phyloP scores from a whole-genome alignment of 1,140 invertebrate genomes.

The Aricia agestis region DNA sequence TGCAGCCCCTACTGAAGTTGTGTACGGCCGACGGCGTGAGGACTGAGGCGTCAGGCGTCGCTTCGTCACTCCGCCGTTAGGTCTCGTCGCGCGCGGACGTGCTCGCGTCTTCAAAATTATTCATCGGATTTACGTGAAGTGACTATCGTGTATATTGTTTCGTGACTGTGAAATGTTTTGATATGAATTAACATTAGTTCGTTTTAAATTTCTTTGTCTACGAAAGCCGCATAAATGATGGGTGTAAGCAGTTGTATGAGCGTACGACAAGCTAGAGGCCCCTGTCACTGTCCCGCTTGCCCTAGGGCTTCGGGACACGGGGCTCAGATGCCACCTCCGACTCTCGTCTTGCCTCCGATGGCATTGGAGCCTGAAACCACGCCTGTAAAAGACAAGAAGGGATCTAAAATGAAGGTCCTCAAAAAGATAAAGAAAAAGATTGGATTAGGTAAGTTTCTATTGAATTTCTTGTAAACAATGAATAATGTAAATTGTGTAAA shows the following conservation, averaged over 20 bases:
- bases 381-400: constrained; percentile 66
- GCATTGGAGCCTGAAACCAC: constrained; percentile 62
- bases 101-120: constrained; percentile 30
- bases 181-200: constrained; percentile 40
- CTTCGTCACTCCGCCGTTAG: constrained; percentile 53
- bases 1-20: neutral
- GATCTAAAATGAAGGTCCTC: constrained; percentile 71
- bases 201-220: constrained; percentile 26
- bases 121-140: constrained; percentile 12
- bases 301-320: constrained; percentile 60
- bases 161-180: constrained; percentile 43
- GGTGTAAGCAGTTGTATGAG: constrained; percentile 67
- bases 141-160: constrained; percentile 29
- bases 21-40: neutral
- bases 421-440: constrained; percentile 75
- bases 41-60: neutral
- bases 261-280: constrained; percentile 58
- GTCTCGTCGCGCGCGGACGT: constrained; percentile 56
- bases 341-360: constrained; percentile 63
- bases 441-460: constrained; percentile 62
- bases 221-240: constrained; percentile 56
- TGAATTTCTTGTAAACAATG: constrained; percentile 15
- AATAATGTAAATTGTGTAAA: neutral
- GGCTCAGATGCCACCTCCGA: constrained; percentile 53
- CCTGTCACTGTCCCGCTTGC: constrained; percentile 67